A percentile compares a stretch with the other conserved stretches of the same genome.
phyloP scores from a whole-genome alignment of 2,113 vertebrate species.

The Elgaria multicarinata region DNA sequence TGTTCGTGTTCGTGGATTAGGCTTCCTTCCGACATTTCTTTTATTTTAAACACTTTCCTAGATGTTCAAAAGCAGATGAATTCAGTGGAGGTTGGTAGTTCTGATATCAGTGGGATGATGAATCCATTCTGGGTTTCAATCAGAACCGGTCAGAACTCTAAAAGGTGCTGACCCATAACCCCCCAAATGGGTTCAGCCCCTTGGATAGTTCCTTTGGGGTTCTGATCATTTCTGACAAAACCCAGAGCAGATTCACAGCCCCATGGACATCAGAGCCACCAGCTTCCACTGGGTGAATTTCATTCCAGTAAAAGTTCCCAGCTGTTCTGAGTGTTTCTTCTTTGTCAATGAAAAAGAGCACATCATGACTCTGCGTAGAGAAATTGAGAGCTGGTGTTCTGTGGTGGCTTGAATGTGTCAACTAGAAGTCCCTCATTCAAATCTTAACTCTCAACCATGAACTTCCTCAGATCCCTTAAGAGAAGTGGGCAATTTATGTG shows the following conservation, averaged over 20 bases:
- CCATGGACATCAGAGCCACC: too few relatives aligned
- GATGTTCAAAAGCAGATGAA: conserved; percentile 7
- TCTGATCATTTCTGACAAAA: too few relatives aligned
- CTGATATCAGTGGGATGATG: too few relatives aligned
- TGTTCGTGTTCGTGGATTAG: background rate
- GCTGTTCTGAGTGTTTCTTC: background rate
- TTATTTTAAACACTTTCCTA: background rate
- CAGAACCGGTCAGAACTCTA: too few relatives aligned
- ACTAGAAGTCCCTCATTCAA: background rate
- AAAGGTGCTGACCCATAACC: too few relatives aligned
- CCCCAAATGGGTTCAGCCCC: too few relatives aligned
- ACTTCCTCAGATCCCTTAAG: background rate
- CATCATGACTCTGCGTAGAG: rapidly evolving
- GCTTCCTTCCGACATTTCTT: rapidly evolving
- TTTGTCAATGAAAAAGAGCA: background rate
- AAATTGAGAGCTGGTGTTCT: background rate
- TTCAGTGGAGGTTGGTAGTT: too few relatives aligned
- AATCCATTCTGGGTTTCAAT: too few relatives aligned
- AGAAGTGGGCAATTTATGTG: too few relatives aligned
- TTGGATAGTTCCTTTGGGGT: too few relatives aligned
- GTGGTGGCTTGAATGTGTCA: background rate
- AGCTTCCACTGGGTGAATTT: too few relatives aligned
- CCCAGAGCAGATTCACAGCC: too few relatives aligned
- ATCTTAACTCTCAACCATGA: background rate
- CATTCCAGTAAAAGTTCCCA: background rate